A percentile compares a stretch with the other conserved stretches of the same genome.
Conservation (phyloP, 1,140 invertebrate species). For the Kradibia gibbosae region DNA sequence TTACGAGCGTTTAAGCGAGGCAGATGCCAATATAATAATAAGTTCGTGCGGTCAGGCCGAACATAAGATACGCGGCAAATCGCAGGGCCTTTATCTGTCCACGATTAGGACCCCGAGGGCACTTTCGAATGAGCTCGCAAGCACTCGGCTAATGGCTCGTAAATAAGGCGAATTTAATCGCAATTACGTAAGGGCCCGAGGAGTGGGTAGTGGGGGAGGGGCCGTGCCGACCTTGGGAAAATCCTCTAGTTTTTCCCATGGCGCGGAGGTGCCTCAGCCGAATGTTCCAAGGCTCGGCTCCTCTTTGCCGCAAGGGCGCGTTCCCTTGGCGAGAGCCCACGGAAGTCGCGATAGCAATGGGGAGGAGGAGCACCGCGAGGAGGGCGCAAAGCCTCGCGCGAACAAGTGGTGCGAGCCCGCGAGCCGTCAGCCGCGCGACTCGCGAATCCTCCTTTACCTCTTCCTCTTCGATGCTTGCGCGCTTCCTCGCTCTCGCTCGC, state of each 20-base stretch:
- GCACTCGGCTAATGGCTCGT: not conserved
- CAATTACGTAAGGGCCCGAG: not conserved
- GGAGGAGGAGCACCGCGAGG: not conserved
- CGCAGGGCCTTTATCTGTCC: slow-evolving; percentile 18
- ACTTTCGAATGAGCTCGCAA: not conserved
- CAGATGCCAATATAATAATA: not conserved
- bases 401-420: slow-evolving; percentile 43
- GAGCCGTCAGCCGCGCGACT: slow-evolving; percentile 38
- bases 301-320: not conserved
- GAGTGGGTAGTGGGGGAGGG: not conserved
- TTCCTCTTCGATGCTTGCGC: no score
- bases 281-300: no score
- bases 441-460: not conserved
- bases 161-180: slow-evolving; percentile 37
- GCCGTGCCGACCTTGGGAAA: no score
- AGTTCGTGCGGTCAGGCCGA: not conserved
- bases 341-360: not conserved
- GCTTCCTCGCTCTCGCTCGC: not conserved
- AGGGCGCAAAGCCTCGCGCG: not conserved
- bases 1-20: no score
- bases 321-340: not conserved
- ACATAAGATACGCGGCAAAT: slow-evolving; percentile 14
- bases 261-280: no score
- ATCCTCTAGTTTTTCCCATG: no score
- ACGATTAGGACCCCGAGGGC: not conserved